Evolutionary conservation across 2,888 invertebrate species (phyloP), one percentile per base, ranked within the genome.

Genomic region (Drosophila flavopinicola): DNA sequence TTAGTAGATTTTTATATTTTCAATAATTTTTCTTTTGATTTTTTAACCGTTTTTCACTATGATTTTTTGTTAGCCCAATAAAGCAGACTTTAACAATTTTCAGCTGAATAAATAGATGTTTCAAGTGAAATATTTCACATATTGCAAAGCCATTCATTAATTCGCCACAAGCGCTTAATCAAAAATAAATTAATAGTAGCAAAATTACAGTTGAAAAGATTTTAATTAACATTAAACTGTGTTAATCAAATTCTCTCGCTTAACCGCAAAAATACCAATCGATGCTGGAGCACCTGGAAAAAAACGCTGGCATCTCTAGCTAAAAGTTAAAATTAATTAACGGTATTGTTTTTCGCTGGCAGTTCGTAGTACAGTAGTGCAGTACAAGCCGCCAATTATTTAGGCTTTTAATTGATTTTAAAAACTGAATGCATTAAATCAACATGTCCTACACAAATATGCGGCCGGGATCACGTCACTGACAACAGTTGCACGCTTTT

Each of bases 371-470:
- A 42, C 45, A 53, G 49, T n/a, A n/a, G n/a, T n/a, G n/a, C n/a
- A 17, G 42, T 9, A 27, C 23, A 35, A 35, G 38, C 49, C 47
- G 45, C 6, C n/a, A 51, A 59, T 67, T 58, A 39, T 53, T 63
- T 53, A 17, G 29, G 20, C 27, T 45, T 66, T 78, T 63, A 75
- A 75, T 78, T 69, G 60, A 72, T 80, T 80, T 78, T 35, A 17
- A 51, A 52, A 51, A 30, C n/a, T 32, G 51, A 59, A 66, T 52
- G 48, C 53, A 56, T 63, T 69, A 69, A 73, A 65, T 52, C 58
- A 60, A 39, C 54, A 64, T 54, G 17, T 33, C 0, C 17, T 10
- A 11, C 7, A 39, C 20, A 48, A 35, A 33, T 53, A 42, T 27
- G n/a, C 32, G 25, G 29, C 2, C 17, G n/a, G 52, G 32, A 39